A percentile compares a stretch with the other conserved stretches of the same genome.
Evolutionary conservation across 2,888 invertebrate genomes (phyloP).

Genomic region (Suillia variegata): DNA sequence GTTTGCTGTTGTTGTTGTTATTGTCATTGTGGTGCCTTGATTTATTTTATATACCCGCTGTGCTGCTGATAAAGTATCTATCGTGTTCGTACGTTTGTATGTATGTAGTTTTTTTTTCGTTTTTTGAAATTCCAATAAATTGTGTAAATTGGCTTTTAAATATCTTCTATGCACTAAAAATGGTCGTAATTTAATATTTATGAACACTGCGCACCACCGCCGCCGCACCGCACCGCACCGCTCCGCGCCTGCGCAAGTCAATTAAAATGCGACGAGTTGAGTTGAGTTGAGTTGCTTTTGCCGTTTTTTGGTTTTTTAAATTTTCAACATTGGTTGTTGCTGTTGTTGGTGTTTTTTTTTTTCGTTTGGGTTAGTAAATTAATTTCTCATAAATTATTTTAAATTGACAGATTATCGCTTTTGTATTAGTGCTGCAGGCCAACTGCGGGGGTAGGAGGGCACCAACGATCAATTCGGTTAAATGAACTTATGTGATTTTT

Average conservation of each 20-base stretch:
- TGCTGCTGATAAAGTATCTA: not conserved
- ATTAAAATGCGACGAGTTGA: constrained; percentile 4
- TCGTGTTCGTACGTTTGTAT: no score
- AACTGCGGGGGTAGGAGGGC: no score
- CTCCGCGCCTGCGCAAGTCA: not conserved
- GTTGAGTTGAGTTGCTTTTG: no score
- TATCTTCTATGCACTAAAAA: constrained; percentile 16
- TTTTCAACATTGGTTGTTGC: constrained; percentile 6
- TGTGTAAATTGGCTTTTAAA: constrained; percentile 22
- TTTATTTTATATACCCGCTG: not conserved
- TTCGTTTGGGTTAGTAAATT: constrained; percentile 9
- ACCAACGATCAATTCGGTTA: no score
- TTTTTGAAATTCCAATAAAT: constrained; percentile 20
- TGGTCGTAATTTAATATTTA: constrained; percentile 22
- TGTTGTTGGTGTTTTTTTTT: not conserved
- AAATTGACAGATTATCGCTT: constrained; percentile 25
- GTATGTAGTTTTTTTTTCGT: not conserved
- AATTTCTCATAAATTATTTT: constrained; percentile 24
- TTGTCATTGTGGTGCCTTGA: not conserved
- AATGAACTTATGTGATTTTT: no score
- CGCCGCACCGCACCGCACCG: no score
- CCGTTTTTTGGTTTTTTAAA: not conserved
- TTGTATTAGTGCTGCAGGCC: constrained; percentile 13
- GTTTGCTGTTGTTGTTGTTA: not conserved
- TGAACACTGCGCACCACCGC: not conserved